These are phyloP conservation scores for Parasteatoda lunata DNA, from an alignment of 2,888 invertebrate species.

Conservation along the genomic window DNA sequence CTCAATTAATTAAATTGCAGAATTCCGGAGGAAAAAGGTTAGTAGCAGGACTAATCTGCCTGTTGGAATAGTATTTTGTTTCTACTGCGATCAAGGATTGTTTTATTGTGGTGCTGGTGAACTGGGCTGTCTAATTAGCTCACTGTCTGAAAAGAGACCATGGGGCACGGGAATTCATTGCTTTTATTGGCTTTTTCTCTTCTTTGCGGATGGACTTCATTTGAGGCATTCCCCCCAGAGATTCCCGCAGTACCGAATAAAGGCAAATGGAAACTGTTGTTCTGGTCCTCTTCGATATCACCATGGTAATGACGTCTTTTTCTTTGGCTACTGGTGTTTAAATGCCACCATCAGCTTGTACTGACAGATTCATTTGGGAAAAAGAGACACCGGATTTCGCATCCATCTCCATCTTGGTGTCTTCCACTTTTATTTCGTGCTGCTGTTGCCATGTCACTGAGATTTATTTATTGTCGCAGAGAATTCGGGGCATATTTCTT, in stretches of 20 bases:
- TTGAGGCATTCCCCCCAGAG: conserved; percentile 18
- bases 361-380: not conserved
- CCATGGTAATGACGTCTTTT: conserved; percentile 35
- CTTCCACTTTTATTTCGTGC: no score
- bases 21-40: no score
- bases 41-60: no score
- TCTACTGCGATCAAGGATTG: no score
- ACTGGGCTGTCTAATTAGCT: conserved; percentile 17
- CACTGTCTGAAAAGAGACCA: not conserved
- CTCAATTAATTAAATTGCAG: no score
- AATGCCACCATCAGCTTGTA: not conserved
- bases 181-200: conserved; percentile 17
- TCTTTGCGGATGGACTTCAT: conserved; percentile 34
- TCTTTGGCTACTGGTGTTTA: not conserved
- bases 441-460: no score
- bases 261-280: conserved; percentile 29
- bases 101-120: no score
- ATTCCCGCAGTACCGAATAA: conserved; percentile 35
- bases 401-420: no score
- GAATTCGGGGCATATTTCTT: no score
- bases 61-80: no score
- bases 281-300: conserved; percentile 28
- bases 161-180: not conserved
- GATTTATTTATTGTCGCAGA: no score
- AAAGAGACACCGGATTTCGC: not conserved